Evolutionary conservation across 2,888 invertebrate genomes (phyloP).

Genomic region (Altica lythri): DNA sequence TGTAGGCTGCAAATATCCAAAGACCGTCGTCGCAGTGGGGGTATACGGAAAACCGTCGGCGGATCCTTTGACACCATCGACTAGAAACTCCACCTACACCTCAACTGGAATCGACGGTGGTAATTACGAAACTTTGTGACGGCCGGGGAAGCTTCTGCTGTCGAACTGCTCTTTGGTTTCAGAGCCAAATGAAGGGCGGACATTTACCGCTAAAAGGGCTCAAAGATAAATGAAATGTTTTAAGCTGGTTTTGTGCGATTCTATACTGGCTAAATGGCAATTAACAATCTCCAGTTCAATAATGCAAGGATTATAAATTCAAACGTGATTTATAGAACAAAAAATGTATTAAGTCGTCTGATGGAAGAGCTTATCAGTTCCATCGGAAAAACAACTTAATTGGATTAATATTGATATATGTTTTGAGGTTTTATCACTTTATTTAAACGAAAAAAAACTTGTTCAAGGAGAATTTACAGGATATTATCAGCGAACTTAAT

Average conservation of each 20-base stretch:
- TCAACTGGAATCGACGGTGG: conserved; percentile 18
- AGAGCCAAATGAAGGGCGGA: background rate
- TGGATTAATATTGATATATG: too few species aligned
- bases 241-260: conserved; percentile 14
- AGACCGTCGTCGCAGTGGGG: too few species aligned
- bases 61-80: conserved; percentile 24
- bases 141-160: conserved; percentile 15
- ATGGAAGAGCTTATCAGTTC: too few species aligned
- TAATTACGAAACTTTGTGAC: conserved; percentile 25
- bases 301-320: conserved; percentile 10
- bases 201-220: background rate
- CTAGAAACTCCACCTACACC: conserved; percentile 18
- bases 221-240: conserved; percentile 11
- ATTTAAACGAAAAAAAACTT: too few species aligned
- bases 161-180: conserved; percentile 21
- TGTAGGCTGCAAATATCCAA: too few species aligned
- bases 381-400: too few species aligned
- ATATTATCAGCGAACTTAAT: too few species aligned
- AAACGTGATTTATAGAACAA: too few species aligned
- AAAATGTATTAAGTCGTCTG: too few species aligned
- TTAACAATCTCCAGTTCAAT: conserved; percentile 4
- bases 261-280: conserved; percentile 5
- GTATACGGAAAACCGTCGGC: conserved; percentile 1
- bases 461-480: too few species aligned
- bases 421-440: too few species aligned